A percentile compares a stretch with the other conserved stretches of the same genome.
Conservation (phyloP, 30 jellyfish, hydroid and myxozoan species). For the Mastigias papua region DNA sequence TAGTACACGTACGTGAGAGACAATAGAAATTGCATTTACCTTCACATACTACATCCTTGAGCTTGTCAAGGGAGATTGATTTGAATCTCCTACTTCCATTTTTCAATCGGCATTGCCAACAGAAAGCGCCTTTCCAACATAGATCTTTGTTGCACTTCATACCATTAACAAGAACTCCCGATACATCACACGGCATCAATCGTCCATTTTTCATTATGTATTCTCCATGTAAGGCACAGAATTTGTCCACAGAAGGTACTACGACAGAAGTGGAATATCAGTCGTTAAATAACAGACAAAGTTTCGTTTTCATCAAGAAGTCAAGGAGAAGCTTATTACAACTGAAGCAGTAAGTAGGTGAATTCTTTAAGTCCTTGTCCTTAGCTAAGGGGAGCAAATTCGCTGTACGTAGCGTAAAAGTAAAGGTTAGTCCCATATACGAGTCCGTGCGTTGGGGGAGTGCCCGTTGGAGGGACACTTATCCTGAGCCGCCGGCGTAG, state of each 20-base stretch:
- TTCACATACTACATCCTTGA: slow-evolving; percentile 27
- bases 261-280: not conserved
- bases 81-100: slow-evolving; percentile 7
- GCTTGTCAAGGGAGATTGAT: not conserved
- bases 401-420: too few relatives aligned
- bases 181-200: slow-evolving; percentile 20
- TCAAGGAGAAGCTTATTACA: too few relatives aligned
- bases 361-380: too few relatives aligned
- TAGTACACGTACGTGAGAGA: too few relatives aligned
- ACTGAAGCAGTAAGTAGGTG: too few relatives aligned
- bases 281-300: too few relatives aligned
- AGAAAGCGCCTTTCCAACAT: slow-evolving; percentile 50
- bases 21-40: slow-evolving; percentile 39
- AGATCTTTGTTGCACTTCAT: slow-evolving; percentile 27
- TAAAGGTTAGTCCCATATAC: too few relatives aligned
- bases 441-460: too few relatives aligned
- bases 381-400: too few relatives aligned
- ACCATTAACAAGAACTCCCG: slow-evolving; percentile 3
- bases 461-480: too few relatives aligned
- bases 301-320: too few relatives aligned
- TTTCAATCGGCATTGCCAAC: slow-evolving; percentile 45
- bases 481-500: too few relatives aligned
- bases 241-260: not conserved
- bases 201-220: not conserved
- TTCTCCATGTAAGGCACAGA: slow-evolving; percentile 35